Evolutionary conservation across 2,888 invertebrate species (phyloP), one percentile per base, ranked within the genome.

Genomic region (Eubasilissa splendida): DNA sequence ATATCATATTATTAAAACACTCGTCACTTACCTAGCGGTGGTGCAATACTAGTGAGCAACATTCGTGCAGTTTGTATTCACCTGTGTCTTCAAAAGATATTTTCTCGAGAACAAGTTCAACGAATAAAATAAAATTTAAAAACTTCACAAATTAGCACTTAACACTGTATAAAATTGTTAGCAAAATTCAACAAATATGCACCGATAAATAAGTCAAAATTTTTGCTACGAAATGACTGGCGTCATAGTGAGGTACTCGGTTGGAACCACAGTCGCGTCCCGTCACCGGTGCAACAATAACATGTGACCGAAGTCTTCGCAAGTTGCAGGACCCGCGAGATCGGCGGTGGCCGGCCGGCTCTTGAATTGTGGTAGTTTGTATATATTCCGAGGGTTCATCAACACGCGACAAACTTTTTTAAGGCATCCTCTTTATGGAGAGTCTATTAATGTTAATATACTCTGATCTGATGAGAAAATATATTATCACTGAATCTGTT

Each of bases 41-140:
- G 79, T 31, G 83, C 80, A 33, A 83, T 60, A 56, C 83, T 83
- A 65, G 83, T 83, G 75, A 83, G 83, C 82, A 83, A 83, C 83
- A 83, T 83, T 76, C 76, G 82, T 71, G 78, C 78, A 60, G 80
- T 66, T 63, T 76, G 74, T 33, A 53, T 68, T 68, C 31, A 63
- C 71, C 77, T 31, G 58, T 70, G 54, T 54, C 60, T n/a, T 10
- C 42, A 10, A 68, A 77, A 10, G 54, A 33, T 31, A 22, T 8
- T 42, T 54, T 9, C 68, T 14, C 53, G 50, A 68, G 52, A 52
- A 68, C 71, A 71, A 53, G 71, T 14, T 31, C 2, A 71, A 71
- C 56, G 4, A 52, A 52, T 52, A 14, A 52, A 68, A 68, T 68
- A 54, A 73, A 73, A 22, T 58, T 58, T 56, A n/a, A 56, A 73